A percentile compares a stretch with the other conserved stretches of the same genome.
phyloP scores from a whole-genome alignment of 2,888 invertebrate species.

The Agrotis clavis region DNA sequence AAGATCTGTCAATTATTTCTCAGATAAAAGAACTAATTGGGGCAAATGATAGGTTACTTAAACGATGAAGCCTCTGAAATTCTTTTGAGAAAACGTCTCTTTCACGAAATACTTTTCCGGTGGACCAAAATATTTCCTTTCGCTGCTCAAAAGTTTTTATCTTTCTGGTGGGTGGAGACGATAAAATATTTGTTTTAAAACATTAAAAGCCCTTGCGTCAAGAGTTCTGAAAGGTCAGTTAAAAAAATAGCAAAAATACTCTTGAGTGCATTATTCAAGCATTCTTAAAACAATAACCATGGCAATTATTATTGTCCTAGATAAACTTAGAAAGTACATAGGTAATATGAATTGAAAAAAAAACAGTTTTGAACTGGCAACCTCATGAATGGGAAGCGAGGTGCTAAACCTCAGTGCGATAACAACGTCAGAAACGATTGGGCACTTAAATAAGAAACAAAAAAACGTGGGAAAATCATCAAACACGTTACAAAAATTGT shows the following conservation, averaged over 20 bases:
- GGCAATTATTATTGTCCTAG: too few species aligned
- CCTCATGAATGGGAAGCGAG: too few species aligned
- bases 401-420: too few species aligned
- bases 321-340: too few species aligned
- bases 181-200: slow-evolving; percentile 20
- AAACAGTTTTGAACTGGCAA: too few species aligned
- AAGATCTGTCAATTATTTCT: slow-evolving; percentile 44
- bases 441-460: background rate
- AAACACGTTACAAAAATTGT: background rate
- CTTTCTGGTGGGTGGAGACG: slow-evolving; percentile 38
- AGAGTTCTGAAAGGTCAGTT: background rate
- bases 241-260: background rate
- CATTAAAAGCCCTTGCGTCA: slow-evolving; percentile 2
- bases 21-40: slow-evolving; percentile 43
- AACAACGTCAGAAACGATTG: too few species aligned
- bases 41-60: slow-evolving; percentile 38
- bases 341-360: too few species aligned
- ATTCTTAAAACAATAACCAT: too few species aligned
- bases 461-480: too few species aligned
- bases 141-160: slow-evolving; percentile 40
- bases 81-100: slow-evolving; percentile 19
- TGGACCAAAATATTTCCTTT: slow-evolving; percentile 23
- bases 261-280: too few species aligned
- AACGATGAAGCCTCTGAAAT: slow-evolving; percentile 28
- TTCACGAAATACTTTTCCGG: slow-evolving; percentile 40